Base-by-base conservation (phyloP, 2,888 invertebrate species). In the Clistopyga incitator region DNA sequence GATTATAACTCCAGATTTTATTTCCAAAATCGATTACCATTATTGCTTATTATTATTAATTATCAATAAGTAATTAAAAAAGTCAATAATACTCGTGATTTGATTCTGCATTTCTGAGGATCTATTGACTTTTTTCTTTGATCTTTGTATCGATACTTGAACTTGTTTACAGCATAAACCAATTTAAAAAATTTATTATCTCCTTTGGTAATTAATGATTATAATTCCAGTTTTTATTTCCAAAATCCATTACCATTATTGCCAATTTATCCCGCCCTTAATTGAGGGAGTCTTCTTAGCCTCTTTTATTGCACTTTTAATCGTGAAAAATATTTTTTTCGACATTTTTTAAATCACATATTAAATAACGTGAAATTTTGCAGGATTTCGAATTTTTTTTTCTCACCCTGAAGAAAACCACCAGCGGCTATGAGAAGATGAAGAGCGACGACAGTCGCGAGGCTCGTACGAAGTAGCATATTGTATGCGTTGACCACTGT, bases 361-460 rank as follows among this genome's bases (percentile, higher is more conserved):
- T 20, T 20, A 42, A 64, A 61, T 10, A n/a, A 38, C 6, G 34
- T 61, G 15, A 10, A n/a, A 34, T 8, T 61, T 34, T n/a, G 8
- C 6, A 34, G 1, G 1, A 61, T 34, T 11, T 61, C n/a, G 4
- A 6, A 38, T 54, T 54, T 4, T 56, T 23, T 45, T 75, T 18
- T 70, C 74, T 78, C 47, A 82, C 82, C 82, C n/a, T 76, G 65
- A 29, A 76, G 29, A 59, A 71, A 79, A 10, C 38, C 75, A 45
- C 38, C 71, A 15, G 65, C 65, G 71, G 75, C 29, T n/a, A 82
- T 59, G 3, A 82, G 42, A n/a, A 79, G 56, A 23, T 82, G 82
- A 10, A 82, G 50, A 8, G 75, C 65, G 56, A 56, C 70, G 52
- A 79, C 45, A 1, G 72, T 61, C 18, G 72, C 72, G 2, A 79